Evolutionary conservation across 2,888 invertebrate species (phyloP).

Genomic region (Pollenia amentaria): DNA sequence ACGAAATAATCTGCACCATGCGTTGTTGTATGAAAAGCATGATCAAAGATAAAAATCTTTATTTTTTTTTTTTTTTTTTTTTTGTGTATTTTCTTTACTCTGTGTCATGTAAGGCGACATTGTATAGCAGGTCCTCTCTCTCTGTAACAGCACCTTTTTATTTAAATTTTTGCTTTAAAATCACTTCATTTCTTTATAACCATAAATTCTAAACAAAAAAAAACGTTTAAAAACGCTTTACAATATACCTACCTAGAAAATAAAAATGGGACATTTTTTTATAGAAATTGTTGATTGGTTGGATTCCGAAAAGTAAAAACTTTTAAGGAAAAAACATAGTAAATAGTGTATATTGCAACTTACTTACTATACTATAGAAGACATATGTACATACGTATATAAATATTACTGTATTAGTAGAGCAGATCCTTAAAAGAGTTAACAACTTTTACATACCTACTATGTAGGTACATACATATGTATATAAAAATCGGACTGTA

Average conservation of each 20-base stretch:
- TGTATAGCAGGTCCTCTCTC: background rate
- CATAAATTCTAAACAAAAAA: constrained; percentile 22
- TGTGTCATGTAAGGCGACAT: constrained; percentile 24
- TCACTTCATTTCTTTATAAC: constrained; percentile 46
- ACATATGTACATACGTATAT: background rate
- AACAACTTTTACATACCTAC: background rate
- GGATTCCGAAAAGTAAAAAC: constrained; percentile 42
- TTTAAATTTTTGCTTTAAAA: constrained; percentile 45
- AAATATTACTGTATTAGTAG: constrained; percentile 27
- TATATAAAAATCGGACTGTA: background rate
- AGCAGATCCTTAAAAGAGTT: constrained; percentile 11
- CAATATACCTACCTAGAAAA: constrained; percentile 16
- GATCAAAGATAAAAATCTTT: constrained; percentile 45
- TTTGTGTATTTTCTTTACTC: background rate
- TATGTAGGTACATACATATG: too few relatives aligned
- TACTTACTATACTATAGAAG: too few relatives aligned
- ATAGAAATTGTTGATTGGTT: constrained; percentile 60
- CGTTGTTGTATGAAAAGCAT: constrained; percentile 26
- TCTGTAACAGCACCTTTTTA: constrained; percentile 31
- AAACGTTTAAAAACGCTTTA: background rate
- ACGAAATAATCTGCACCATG: constrained; percentile 45
- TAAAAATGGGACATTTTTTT: constrained; percentile 56
- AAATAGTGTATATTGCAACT: background rate
- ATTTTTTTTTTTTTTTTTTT: constrained; percentile 2
- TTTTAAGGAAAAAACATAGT: constrained; percentile 7